Evolutionary conservation across 2,113 vertebrate genomes (phyloP), one percentile per base, ranked within the genome.

Genomic region (Marcusenius ussheri): DNA sequence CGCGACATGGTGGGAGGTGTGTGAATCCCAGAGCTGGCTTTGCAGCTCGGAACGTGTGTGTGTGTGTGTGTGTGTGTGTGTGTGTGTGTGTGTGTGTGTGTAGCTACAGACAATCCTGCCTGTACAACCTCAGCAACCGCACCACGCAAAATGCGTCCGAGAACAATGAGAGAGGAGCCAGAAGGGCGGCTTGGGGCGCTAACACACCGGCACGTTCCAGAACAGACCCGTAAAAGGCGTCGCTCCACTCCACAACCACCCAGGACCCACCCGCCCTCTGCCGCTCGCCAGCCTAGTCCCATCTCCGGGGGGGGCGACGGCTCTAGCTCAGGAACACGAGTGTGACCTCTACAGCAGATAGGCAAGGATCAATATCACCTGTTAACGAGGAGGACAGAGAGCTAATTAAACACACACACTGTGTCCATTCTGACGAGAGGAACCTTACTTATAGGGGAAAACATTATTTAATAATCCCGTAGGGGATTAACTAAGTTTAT

Each of bases 381-480:
- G 91, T 89, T 90, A 92, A 91, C 92, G 91, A 94, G 92, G 90
- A 92, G 89, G 89, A 91, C 83, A 89, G 45, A 89, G 92, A 47
- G n/a, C 92, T 92, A 95, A 95, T 95, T 95, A 95, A 91, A 91
- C 91, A 89, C 51, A 77, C 31, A 3, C 77, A 42, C 39, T 45
- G 39, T 9, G 15, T 84, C 42, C 24, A 84, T 45, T n/a, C 45
- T 47, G 21, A 47, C 39, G 15, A 42, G 31, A 80, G 15, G 74
- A 42, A 80, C 31, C 70, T 77, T 77, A 39, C 74, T 80, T 80
- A 80, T 10, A 45, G 3, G 45, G 83, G 15, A 47, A 24, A 84
- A 47, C 1, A 8, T 42, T 13, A 84, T 47, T 80, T 80, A 80
- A 39, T 42, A 31, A 19, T 80, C 70, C 31, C 35, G 2, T 9